These are phyloP conservation scores for Cryptocephalus primarius DNA, from an alignment of 2,888 invertebrate species.

Conservation along the genomic window DNA sequence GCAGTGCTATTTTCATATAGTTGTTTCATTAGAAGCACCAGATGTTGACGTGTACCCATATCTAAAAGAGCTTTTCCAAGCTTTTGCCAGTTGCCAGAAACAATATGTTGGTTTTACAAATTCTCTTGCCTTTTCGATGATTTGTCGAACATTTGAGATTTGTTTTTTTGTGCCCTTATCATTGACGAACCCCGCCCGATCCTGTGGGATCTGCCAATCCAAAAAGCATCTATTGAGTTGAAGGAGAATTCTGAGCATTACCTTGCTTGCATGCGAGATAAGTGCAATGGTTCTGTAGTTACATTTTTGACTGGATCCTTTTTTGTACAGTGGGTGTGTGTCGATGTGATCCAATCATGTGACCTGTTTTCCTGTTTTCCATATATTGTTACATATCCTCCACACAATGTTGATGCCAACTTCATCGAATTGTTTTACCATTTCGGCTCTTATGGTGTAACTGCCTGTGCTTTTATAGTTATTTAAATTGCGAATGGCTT, in stretches of 20 bases:
- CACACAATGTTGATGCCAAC: not conserved
- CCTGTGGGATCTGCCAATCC: not conserved
- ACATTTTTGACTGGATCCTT: not conserved
- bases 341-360: not conserved
- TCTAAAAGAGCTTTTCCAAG: not conserved
- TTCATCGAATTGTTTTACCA: not conserved
- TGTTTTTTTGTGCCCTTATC: not conserved
- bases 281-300: too few species aligned
- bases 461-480: not conserved
- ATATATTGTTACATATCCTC: not conserved
- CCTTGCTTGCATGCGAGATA: not conserved
- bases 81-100: not conserved
- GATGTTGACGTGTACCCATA: not conserved
- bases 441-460: not conserved
- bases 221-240: not conserved
- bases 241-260: not conserved
- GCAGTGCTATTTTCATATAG: not conserved
- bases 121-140: not conserved
- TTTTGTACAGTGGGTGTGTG: not conserved
- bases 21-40: not conserved
- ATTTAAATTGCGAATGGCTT: not conserved
- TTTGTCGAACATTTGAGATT: not conserved
- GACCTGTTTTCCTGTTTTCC: not conserved
- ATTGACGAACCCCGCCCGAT: not conserved
- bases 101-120: not conserved